A percentile compares a stretch with the other conserved stretches of the same genome.
phyloP scores from a whole-genome alignment of 2,113 vertebrate genomes.

The Anhinga rufa region DNA sequence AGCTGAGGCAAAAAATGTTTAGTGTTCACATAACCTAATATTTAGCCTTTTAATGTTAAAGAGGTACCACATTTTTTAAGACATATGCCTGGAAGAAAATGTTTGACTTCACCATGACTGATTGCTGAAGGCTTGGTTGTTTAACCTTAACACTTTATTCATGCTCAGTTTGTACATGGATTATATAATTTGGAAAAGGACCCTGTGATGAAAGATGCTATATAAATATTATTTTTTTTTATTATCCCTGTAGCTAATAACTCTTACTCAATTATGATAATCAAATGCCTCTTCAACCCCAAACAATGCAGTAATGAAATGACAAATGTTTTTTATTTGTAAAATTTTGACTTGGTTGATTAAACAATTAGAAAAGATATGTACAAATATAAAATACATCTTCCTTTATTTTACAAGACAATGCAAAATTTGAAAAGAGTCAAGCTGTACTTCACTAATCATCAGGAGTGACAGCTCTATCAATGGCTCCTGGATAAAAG shows the following conservation, averaged over 20 bases:
- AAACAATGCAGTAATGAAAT: neutral
- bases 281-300: neutral
- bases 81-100: neutral
- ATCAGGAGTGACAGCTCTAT: neutral
- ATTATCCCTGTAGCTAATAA: neutral
- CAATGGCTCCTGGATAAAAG: neutral
- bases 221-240: neutral
- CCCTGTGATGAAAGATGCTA: neutral
- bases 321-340: neutral
- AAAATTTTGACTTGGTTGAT: neutral
- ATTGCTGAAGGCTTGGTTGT: neutral
- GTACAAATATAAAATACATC: neutral
- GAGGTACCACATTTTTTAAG: neutral
- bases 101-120: neutral
- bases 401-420: neutral
- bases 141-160: neutral
- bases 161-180: neutral
- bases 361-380: neutral
- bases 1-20: neutral
- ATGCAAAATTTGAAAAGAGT: neutral
- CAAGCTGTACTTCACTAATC: neutral
- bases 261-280: neutral
- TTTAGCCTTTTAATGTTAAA: neutral
- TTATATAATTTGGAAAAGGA: neutral
- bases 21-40: neutral